Evolutionary conservation across 2,113 vertebrate genomes (phyloP).

Genomic region (Sinocyclocheilus anshuiensis): DNA sequence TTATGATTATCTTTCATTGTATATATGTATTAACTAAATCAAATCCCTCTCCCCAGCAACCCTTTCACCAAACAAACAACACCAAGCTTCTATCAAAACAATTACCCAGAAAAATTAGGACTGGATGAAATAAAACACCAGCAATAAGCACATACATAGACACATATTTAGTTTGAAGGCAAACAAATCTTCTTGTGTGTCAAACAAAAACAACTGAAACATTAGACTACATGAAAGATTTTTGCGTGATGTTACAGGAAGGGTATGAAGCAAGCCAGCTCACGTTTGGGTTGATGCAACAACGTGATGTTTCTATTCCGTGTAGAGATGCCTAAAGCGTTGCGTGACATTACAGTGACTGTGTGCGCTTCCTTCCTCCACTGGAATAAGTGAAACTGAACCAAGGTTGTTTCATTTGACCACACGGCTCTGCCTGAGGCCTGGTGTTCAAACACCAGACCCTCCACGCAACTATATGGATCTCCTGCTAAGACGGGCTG

Average conservation of each 20-base stretch:
- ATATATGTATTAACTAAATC: background rate
- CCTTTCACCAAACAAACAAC: constrained; percentile 16
- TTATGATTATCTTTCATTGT: background rate
- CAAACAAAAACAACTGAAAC: background rate
- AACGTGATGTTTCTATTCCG: constrained; percentile 86
- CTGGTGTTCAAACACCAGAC: constrained; percentile 75
- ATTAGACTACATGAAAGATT: background rate
- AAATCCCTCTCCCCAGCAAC: background rate
- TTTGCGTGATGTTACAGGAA: background rate
- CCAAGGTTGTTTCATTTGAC: constrained; percentile 65
- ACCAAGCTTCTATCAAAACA: constrained; percentile 36
- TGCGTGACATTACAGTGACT: constrained; percentile 82
- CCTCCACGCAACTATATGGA: constrained; percentile 80
- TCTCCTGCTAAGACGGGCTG: constrained; percentile 75
- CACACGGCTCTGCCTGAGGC: constrained; percentile 63
- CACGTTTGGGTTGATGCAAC: constrained; percentile 75
- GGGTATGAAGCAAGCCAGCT: constrained; percentile 52
- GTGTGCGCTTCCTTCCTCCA: constrained; percentile 79
- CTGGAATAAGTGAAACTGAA: constrained; percentile 78
- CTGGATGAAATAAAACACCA: background rate
- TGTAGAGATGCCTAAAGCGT: constrained; percentile 83
- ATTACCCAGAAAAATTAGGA: constrained; percentile 34
- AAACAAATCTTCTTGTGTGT: too few relatives aligned
- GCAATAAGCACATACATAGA: background rate
- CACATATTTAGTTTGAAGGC: background rate